Conservation (phyloP, 2,888 invertebrate species). For the Cosmopolites sordidus region DNA sequence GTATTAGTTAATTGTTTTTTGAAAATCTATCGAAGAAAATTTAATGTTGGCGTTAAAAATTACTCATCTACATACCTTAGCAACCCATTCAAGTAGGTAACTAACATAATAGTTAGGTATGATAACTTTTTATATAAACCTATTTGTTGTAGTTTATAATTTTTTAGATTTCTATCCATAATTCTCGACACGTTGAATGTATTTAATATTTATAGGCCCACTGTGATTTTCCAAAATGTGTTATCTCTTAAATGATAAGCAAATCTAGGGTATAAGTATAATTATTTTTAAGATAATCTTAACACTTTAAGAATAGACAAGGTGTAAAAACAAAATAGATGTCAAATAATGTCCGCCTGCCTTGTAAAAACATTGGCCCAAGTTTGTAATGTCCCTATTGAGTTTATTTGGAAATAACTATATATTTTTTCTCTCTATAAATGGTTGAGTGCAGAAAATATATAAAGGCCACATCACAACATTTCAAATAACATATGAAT, state of each 20-base stretch:
- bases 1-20: not conserved
- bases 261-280: slow-evolving; percentile 8
- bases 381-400: not conserved
- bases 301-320: slow-evolving; percentile 4
- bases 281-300: slow-evolving; percentile 10
- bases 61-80: too few relatives aligned
- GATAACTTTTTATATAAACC: not conserved
- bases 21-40: too few relatives aligned
- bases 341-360: slow-evolving; percentile 31
- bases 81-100: too few relatives aligned
- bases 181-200: slow-evolving; percentile 15
- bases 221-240: slow-evolving; percentile 36
- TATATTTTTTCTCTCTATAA: too few relatives aligned
- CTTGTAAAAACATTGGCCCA: not conserved
- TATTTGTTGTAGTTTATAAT: slow-evolving; percentile 6
- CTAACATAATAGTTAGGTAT: not conserved
- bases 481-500: too few relatives aligned
- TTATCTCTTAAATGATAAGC: slow-evolving; percentile 23
- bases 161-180: slow-evolving; percentile 12
- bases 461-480: too few relatives aligned
- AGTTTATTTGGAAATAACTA: too few relatives aligned
- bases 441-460: not conserved
- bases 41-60: too few relatives aligned
- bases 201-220: slow-evolving; percentile 33
- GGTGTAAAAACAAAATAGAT: slow-evolving; percentile 10